Evolutionary conservation across 2,888 invertebrate genomes (phyloP).

Genomic region (Lithosia quadra): DNA sequence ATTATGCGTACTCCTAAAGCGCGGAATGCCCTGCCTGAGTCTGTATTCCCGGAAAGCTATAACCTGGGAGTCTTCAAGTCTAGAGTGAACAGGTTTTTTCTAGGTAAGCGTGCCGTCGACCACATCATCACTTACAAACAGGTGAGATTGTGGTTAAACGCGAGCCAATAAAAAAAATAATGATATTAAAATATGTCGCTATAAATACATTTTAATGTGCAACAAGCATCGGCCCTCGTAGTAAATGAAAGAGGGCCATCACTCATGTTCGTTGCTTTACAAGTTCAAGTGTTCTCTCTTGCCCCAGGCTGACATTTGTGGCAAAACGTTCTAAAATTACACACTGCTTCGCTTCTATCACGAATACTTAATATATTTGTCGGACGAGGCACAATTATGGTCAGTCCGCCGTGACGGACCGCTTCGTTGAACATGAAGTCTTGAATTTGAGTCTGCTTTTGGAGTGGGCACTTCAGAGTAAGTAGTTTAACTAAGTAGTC

Average conservation of each 20-base stretch:
- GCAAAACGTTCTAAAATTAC: slow-evolving; percentile 74
- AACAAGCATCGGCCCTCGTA: not conserved
- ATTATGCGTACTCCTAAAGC: no score
- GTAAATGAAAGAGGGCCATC: slow-evolving; percentile 31
- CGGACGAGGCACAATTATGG: slow-evolving; percentile 71
- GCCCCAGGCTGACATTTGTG: slow-evolving; percentile 60
- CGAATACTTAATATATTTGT: slow-evolving; percentile 79
- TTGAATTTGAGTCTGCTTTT: slow-evolving; percentile 50
- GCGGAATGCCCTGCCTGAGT: no score
- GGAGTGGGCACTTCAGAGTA: slow-evolving; percentile 50
- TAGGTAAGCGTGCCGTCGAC: no score
- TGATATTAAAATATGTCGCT: not conserved
- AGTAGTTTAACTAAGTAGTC: not conserved
- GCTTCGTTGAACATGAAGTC: slow-evolving; percentile 65
- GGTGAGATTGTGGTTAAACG: no score
- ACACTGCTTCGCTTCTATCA: slow-evolving; percentile 66
- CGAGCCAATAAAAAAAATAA: no score
- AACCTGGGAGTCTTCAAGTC: no score
- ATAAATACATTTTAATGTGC: not conserved
- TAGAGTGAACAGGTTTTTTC: no score
- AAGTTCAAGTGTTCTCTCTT: slow-evolving; percentile 44
- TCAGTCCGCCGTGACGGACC: slow-evolving; percentile 73
- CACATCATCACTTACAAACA: no score
- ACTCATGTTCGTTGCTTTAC: slow-evolving; percentile 35
- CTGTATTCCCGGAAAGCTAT: no score